Evolutionary conservation across 1,140 invertebrate species (phyloP), one percentile per base, ranked within the genome.

Genomic region (Elymnias hypermnestra): DNA sequence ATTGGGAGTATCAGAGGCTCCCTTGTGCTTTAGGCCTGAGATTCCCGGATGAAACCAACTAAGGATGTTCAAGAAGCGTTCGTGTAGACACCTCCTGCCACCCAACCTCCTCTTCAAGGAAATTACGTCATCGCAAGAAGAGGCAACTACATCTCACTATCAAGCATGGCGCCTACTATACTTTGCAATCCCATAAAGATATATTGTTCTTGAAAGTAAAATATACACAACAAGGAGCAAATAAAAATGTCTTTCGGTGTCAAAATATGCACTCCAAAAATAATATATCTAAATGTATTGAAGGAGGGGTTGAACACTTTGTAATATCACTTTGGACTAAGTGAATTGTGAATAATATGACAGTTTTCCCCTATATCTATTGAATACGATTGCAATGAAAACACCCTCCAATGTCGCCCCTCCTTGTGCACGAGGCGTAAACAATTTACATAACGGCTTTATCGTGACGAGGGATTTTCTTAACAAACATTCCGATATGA

Each of bases 391-490:
- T 10, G 14, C 38, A 12, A 5, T 19, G 25, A 17, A 15, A 2
- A n/a, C 33, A n/a, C 40, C 17, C 26, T 13, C 9, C 2, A 8
- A 13, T 43, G 21, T 25, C 21, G 18, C 21, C 25, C 25, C 21
- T 25, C 17, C 28, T 31, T 23, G 39, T 14, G 26, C 46, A 29
- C 2, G 21, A 31, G 39, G 36, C 45, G 43, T 57, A 61, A 61
- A 49, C 53, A 57, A 71, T 75, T 74, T 72, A 53, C 70, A 73
- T 73, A 74, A 26, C 26, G 13, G 26, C 26, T 29, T 29, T 13
- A 13, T 29, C 26, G 26, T 29, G 10, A 9, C 23, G 3, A 12
- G 26, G 26, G 26, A 29, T 29, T 29, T 29, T 29, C 26, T 29
- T 29, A 10, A 7, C 9, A 12, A 5, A 6, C 2, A 12, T 10